These are phyloP conservation scores for Gymnocephalus cernua DNA, from an alignment of 2,113 vertebrate species.

Conservation along the genomic window DNA sequence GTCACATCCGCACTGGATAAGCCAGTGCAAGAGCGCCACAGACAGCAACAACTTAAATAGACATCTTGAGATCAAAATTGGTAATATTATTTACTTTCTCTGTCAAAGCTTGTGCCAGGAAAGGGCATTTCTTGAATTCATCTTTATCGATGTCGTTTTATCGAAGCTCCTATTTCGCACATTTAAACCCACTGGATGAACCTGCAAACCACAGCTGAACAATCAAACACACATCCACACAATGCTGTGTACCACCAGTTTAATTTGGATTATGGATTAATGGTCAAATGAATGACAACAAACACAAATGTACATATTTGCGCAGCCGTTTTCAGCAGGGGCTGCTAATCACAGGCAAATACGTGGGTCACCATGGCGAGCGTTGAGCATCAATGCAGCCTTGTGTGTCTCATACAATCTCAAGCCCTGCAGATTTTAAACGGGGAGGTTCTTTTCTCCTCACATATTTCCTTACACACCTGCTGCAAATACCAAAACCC, in stretches of 20 bases:
- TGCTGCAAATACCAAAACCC: slow-evolving; percentile 47
- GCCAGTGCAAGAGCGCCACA: slow-evolving; percentile 17
- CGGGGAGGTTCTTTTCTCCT: slow-evolving; percentile 17
- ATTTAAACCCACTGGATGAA: slow-evolving; percentile 54
- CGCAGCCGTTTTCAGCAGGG: slow-evolving; percentile 71
- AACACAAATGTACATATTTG: slow-evolving; percentile 78
- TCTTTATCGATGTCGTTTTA: slow-evolving; percentile 25
- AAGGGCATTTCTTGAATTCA: not conserved
- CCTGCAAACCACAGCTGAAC: slow-evolving; percentile 70
- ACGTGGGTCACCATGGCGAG: slow-evolving; percentile 59
- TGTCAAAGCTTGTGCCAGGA: not conserved
- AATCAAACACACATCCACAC: slow-evolving; percentile 67
- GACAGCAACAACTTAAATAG: not conserved
- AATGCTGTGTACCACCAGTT: slow-evolving; percentile 63
- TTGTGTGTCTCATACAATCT: slow-evolving; percentile 40
- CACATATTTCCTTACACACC: slow-evolving; percentile 49
- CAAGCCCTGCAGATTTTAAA: slow-evolving; percentile 12
- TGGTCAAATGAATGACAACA: slow-evolving; percentile 71
- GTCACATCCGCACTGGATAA: slow-evolving; percentile 70
- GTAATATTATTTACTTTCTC: not conserved
- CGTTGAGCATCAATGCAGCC: slow-evolving; percentile 30
- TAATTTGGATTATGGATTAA: slow-evolving; percentile 79
- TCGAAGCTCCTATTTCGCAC: slow-evolving; percentile 41
- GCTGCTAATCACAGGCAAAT: slow-evolving; percentile 75
- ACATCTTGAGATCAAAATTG: slow-evolving; percentile 2